Conservation (phyloP, 2,797 vertebrate genomes). For the Poecile montanus region DNA sequence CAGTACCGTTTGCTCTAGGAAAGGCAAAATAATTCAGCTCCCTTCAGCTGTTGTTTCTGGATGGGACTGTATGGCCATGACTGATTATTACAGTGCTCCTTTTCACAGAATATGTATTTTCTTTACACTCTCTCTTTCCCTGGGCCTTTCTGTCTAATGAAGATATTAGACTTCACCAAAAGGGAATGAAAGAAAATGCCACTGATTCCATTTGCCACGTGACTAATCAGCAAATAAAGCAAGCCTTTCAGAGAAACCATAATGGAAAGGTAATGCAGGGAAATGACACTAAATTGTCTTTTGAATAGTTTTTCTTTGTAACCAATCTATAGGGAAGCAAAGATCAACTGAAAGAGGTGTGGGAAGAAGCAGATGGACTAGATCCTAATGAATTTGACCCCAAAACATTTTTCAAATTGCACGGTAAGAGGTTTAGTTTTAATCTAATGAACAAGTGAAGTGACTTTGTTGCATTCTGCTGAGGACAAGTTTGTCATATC, state of each 20-base stretch:
- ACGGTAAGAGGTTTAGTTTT: constrained; percentile 82
- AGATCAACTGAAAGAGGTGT: constrained; percentile 97
- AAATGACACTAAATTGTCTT: neutral
- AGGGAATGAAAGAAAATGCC: neutral
- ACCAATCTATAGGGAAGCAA: constrained; percentile 88
- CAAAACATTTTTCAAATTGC: constrained; percentile 97
- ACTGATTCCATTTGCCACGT: neutral
- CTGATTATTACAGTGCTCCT: neutral
- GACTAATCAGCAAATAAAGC: neutral
- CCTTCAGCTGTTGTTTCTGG: neutral
- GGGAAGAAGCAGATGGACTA: constrained; percentile 95
- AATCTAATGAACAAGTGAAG: neutral
- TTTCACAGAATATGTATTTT: neutral
- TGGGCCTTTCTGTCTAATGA: neutral
- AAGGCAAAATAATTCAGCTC: neutral
- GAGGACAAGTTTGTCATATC: neutral
- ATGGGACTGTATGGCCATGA: neutral
- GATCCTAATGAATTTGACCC: constrained; percentile 97
- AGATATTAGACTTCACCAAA: neutral
- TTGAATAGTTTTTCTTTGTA: constrained; percentile 49
- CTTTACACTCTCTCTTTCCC: neutral
- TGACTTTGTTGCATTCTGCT: neutral
- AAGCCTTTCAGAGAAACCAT: neutral
- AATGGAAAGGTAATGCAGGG: neutral
- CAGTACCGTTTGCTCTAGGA: neutral